Conservation (phyloP, 2,113 vertebrate species). For the Lota lota region DNA sequence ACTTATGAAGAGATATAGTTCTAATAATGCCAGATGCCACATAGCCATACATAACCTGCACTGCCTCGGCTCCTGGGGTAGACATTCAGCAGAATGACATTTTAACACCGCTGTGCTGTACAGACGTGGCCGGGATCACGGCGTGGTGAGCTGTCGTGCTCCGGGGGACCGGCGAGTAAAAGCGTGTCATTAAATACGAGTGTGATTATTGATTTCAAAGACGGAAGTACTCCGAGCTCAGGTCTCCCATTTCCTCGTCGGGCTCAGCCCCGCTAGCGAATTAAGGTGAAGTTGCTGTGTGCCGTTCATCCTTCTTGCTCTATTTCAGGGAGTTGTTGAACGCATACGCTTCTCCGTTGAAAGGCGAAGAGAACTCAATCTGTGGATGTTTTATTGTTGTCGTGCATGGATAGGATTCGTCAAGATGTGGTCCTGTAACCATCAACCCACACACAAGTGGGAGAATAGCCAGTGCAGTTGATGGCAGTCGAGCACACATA, state of each 20-base stretch:
- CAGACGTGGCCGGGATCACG: constrained; percentile 34
- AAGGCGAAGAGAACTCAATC: neutral
- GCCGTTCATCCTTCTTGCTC: constrained; percentile 21
- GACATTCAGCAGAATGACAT: constrained; percentile 45
- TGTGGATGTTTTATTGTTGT: constrained; percentile 4
- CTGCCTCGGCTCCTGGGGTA: constrained; percentile 21
- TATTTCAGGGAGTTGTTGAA: constrained; percentile 20
- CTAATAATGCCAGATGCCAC: constrained; percentile 39
- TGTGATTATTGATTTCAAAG: constrained; percentile 51
- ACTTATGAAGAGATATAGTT: constrained; percentile 25
- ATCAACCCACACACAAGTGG: no score
- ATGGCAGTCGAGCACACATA: no score
- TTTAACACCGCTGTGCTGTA: constrained; percentile 28
- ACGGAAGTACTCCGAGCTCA: constrained; percentile 23
- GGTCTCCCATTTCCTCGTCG: constrained; percentile 18
- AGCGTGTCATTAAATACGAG: constrained; percentile 45
- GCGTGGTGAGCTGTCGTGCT: constrained; percentile 26
- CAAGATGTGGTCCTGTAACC: no score
- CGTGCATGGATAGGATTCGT: neutral
- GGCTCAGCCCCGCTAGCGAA: constrained; percentile 26
- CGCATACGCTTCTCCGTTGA: constrained; percentile 18
- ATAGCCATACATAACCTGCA: constrained; percentile 35
- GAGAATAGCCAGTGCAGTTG: no score
- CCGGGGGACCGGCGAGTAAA: constrained; percentile 40
- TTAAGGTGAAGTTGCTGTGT: constrained; percentile 31